Evolutionary conservation across 1,140 invertebrate genomes (phyloP).

Genomic region (Marisa cornuarietis): DNA sequence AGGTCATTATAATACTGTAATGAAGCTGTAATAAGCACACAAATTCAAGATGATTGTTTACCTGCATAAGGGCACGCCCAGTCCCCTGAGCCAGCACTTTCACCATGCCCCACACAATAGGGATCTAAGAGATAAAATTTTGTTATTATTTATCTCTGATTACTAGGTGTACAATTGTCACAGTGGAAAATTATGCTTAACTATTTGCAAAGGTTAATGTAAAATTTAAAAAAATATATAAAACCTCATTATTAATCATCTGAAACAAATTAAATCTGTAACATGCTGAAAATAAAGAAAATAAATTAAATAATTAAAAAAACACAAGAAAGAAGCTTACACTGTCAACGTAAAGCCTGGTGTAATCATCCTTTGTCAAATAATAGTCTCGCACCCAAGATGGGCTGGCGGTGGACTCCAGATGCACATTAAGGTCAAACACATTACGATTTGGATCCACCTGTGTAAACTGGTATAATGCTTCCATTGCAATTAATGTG

Average conservation of each 20-base stretch:
- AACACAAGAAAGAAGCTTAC: slow-evolving; percentile 37
- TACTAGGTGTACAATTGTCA: neutral
- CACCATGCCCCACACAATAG: slow-evolving; percentile 89
- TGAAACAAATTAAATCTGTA: too few relatives aligned
- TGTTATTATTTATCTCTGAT: too few relatives aligned
- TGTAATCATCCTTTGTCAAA: slow-evolving; percentile 52
- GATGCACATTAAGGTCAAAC: slow-evolving; percentile 80
- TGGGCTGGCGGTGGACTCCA: slow-evolving; percentile 86
- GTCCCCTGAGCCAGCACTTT: slow-evolving; percentile 89
- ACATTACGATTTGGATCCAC: slow-evolving; percentile 86
- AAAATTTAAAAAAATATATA: too few relatives aligned
- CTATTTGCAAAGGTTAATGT: too few relatives aligned
- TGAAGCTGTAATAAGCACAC: neutral
- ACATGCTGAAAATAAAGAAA: too few relatives aligned
- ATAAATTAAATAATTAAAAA: neutral
- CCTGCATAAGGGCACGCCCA: slow-evolving; percentile 81
- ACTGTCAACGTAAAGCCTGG: slow-evolving; percentile 37
- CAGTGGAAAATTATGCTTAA: neutral
- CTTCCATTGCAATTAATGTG: slow-evolving; percentile 87
- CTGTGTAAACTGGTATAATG: slow-evolving; percentile 89
- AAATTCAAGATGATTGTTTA: slow-evolving; percentile 63
- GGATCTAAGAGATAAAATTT: slow-evolving; percentile 41
- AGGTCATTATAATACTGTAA: neutral
- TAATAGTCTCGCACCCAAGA: slow-evolving; percentile 38
- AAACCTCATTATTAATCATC: too few relatives aligned